These are phyloP conservation scores for Ephialtes manifestator DNA, from an alignment of 2,888 invertebrate species.

Conservation along the genomic window DNA sequence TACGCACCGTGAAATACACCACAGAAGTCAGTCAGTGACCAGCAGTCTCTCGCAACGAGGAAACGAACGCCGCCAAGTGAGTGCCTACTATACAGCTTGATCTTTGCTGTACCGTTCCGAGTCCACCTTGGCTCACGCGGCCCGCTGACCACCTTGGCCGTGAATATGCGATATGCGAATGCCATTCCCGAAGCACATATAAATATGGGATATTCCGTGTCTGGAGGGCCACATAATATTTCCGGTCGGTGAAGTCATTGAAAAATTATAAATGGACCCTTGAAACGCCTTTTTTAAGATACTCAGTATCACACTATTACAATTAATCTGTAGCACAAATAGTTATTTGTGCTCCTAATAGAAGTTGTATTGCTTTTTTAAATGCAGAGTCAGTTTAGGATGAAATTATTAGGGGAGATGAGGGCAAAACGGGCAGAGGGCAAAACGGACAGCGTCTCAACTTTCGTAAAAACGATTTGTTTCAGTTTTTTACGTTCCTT, in stretches of 20 bases:
- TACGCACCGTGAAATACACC: constrained; percentile 21
- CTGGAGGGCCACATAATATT: not conserved
- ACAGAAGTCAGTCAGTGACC: constrained; percentile 3
- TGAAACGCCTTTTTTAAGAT: too few species aligned
- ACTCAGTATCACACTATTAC: too few species aligned
- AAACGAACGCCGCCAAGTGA: not conserved
- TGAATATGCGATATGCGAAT: constrained; percentile 55
- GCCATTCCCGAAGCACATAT: constrained; percentile 17
- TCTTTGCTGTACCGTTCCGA: constrained; percentile 41
- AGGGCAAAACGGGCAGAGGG: too few species aligned
- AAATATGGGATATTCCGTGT: constrained; percentile 10
- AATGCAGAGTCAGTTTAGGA: too few species aligned
- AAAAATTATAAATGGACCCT: too few species aligned
- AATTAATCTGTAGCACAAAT: too few species aligned
- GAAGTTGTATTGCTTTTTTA: too few species aligned
- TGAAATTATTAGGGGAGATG: too few species aligned
- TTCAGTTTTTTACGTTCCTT: too few species aligned
- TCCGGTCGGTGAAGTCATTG: not conserved
- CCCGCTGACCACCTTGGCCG: constrained; percentile 55
- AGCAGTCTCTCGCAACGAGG: constrained; percentile 35
- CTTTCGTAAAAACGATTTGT: too few species aligned
- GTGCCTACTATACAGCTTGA: constrained; percentile 8
- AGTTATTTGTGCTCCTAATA: too few species aligned
- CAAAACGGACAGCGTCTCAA: too few species aligned
- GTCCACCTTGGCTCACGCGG: constrained; percentile 20